Base-by-base conservation (phyloP, 2,113 vertebrate species). In the Eupsittula cactorum region DNA sequence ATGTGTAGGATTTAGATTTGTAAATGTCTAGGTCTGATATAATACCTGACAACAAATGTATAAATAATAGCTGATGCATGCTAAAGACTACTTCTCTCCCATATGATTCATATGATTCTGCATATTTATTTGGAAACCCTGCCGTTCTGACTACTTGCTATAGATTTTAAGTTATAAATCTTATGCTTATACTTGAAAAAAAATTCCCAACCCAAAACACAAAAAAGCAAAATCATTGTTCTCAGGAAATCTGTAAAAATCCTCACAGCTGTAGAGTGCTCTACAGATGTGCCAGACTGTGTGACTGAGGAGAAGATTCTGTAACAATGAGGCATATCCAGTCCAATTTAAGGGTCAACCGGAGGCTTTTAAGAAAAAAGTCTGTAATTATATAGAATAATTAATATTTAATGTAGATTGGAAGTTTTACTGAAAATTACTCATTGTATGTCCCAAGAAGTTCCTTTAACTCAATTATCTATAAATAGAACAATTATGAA, bases 401-500 rank as follows among this genome's bases (percentile, higher is more conserved):
- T 91, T 68, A 82, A 44, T 69, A 78, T 78, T 76, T 84, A 55
- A 89, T n/a, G 9, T 57, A 0, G 0, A 28, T 74, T 33, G 35
- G 15, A 90, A 50, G 1, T 63, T 84, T 81, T 75, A 55, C 14
- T 84, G 35, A 83, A 83, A 86, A 82, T 86, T 86, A 27, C 13
- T 39, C 25, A 49, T 70, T 71, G 39, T 7, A 47, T 71, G 39
- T 91, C 42, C 73, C 55, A 75, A 47, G 27, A 92, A 78, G 33
- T 82, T 84, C 12, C 52, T 71, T 82, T 80, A 74, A 84, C 39
- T 79, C 33, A 87, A 44, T 76, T 93, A 39, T 15, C 42, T 90
- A 78, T 83, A 92, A 88, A 71, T 60, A 88, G 76, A 70, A 44
- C 11, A 86, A 39, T 69, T 88, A 75, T 50, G 88, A 88, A 63